phyloP scores from a whole-genome alignment of 2,113 vertebrate species.

The Oxyura jamaicensis region DNA sequence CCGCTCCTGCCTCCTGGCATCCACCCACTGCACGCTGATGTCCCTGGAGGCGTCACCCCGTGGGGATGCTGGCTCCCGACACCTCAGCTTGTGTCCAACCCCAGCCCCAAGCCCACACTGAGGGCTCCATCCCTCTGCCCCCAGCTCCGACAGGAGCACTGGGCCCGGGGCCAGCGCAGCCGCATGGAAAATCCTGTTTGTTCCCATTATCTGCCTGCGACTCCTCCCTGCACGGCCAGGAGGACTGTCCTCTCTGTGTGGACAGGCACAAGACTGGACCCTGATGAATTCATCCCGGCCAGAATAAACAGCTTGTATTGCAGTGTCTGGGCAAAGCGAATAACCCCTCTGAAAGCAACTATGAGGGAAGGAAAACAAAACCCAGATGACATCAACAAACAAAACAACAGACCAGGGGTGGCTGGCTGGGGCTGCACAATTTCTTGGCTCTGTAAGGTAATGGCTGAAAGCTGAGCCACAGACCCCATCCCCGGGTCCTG shows the following conservation, averaged over 20 bases:
- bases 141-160: background rate
- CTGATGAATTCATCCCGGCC: accelerated
- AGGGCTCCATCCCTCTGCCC: no score
- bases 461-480: background rate
- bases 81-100: no score
- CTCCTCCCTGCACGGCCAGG: accelerated
- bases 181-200: accelerated
- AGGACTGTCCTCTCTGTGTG: background rate
- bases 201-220: accelerated
- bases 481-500: background rate
- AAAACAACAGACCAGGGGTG: background rate
- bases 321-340: accelerated
- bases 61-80: no score
- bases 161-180: accelerated
- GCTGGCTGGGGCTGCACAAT: no score
- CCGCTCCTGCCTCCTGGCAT: no score
- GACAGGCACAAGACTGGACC: background rate
- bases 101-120: no score
- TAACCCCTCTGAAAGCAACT: accelerated
- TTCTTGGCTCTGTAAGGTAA: background rate
- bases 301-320: background rate
- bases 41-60: no score
- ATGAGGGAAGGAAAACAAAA: background rate
- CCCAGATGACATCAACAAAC: background rate
- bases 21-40: no score